Evolutionary conservation across 2,797 vertebrate genomes (phyloP).

Genomic region (Sitta carolinensis): DNA sequence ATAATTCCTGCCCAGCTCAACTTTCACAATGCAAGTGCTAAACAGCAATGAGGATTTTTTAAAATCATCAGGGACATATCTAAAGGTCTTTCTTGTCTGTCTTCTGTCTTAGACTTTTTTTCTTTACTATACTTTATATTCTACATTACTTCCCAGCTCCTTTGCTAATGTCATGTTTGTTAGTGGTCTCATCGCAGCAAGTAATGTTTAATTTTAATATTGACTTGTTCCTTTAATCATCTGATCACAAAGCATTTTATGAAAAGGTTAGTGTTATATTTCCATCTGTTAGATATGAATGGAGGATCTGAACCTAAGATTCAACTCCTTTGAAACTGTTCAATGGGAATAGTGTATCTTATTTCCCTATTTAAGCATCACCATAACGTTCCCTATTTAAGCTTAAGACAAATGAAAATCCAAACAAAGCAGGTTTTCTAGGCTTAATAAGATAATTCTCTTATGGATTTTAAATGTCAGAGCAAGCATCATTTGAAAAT

Average conservation of each 20-base stretch:
- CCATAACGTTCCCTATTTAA: not conserved
- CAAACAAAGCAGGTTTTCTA: not conserved
- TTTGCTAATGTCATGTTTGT: not conserved
- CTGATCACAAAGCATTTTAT: not conserved
- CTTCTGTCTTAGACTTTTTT: not conserved
- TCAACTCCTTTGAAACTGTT: not conserved
- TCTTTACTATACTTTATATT: not conserved
- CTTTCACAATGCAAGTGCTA: not conserved
- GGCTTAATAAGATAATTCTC: not conserved
- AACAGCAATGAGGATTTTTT: not conserved
- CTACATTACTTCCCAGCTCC: not conserved
- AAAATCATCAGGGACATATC: not conserved
- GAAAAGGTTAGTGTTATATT: not conserved
- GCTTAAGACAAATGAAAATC: not conserved
- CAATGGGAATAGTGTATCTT: not conserved
- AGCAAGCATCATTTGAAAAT: not conserved
- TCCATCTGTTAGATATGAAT: not conserved
- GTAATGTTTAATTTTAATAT: not conserved
- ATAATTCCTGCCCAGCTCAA: not conserved
- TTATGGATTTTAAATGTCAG: not conserved
- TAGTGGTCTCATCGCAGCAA: fast-evolving
- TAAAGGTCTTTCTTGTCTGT: not conserved
- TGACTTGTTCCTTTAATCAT: not conserved
- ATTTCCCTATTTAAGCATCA: not conserved
- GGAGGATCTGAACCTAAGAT: not conserved